Evolutionary conservation across 2,113 vertebrate species (phyloP).

Genomic region (Sphyrna mokarran): DNA sequence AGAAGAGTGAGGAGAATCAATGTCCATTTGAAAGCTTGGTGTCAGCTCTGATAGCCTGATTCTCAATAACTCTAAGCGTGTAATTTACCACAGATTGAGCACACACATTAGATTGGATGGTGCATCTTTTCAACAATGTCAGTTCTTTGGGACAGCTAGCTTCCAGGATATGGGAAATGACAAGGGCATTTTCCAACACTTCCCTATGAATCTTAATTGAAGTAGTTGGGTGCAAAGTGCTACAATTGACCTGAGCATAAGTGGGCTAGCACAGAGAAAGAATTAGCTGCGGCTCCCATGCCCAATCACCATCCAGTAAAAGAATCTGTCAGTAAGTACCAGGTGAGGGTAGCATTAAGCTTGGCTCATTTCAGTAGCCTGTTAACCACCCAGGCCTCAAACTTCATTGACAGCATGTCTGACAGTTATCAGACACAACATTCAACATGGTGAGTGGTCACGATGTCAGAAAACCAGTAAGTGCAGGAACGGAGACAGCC

Average conservation of each 20-base stretch:
- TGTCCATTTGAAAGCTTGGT: neutral
- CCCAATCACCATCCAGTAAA: neutral
- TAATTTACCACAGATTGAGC: neutral
- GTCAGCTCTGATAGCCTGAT: neutral
- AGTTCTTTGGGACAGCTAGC: neutral
- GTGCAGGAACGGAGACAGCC: no score
- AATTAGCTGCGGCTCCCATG: neutral
- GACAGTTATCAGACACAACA: no score
- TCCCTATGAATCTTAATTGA: no score
- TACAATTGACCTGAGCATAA: neutral
- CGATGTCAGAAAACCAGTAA: no score
- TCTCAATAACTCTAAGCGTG: neutral
- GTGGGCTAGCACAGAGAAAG: neutral
- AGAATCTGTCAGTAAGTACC: neutral
- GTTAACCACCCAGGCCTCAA: neutral
- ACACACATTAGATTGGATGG: neutral
- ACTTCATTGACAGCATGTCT: neutral
- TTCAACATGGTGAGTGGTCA: neutral
- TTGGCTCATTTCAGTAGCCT: neutral
- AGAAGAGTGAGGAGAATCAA: neutral
- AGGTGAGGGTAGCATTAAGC: neutral
- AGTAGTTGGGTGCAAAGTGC: no score
- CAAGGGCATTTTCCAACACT: neutral
- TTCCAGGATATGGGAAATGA: neutral
- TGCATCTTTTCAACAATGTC: neutral